Base-by-base conservation (phyloP, 2,888 invertebrate genomes). In the Operophtera brumata region DNA sequence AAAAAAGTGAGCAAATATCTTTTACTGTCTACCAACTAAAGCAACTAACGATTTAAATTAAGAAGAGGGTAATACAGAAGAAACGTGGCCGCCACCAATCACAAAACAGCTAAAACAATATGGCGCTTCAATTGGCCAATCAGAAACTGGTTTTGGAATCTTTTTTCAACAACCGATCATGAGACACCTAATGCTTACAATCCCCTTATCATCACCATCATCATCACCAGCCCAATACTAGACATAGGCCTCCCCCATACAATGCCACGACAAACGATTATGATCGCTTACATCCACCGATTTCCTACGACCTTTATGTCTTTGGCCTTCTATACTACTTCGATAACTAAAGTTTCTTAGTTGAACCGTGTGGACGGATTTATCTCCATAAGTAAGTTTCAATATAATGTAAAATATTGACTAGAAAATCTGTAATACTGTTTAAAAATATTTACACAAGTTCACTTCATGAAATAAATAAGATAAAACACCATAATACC, bases 371-470 rank as follows among this genome's bases (percentile, higher is more conserved):
- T 30, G 30, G 8, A 9, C 30, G 7, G 30, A 30, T 30, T 9
- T 30, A 30, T 10, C 30, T 8, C 5, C 6, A 8, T 8, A 8
- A 8, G 8, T 20, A 10, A 8, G 37, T 25, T 44, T n/a, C 10
- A 28, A 40, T 11, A 47, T 9, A 41, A 25, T 47, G 47, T 39
- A 47, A 43, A 53, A 39, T 35, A 43, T 25, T 47, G 37, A 53
- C 47, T 54, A 54, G 47, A 54, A 54, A 54, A 48, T 20, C 20
- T 3, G 4, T 30, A 35, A 54, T 28, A 47, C 26, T 34, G 14
- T 32, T 47, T 32, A 30, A 43, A 53, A 47, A 53, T 47, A 53
- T 53, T 47, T 53, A 53, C 53, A 53, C 36, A 37, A 35, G 13
- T 36, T 28, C 12, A 35, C 36, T 28, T 42, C 34, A 34, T 30